phyloP scores from a whole-genome alignment of 2,888 invertebrate genomes.

The Chorisops tibialis region DNA sequence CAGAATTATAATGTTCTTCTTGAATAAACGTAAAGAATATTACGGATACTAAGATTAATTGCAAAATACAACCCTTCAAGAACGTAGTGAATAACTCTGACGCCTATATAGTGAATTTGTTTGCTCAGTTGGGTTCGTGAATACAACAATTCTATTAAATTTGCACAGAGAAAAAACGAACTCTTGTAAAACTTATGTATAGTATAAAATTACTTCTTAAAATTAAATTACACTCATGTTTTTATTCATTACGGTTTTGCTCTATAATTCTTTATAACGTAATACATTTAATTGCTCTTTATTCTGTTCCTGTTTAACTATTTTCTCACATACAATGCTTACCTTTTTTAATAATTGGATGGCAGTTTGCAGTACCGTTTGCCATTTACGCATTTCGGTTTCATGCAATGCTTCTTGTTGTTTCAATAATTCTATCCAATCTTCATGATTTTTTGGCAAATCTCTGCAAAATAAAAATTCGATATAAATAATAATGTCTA shows the following conservation, averaged over 20 bases:
- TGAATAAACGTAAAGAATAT: too few relatives aligned
- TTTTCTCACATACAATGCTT: constrained; percentile 51
- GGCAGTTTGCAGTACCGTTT: constrained; percentile 68
- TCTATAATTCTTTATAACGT: constrained; percentile 37
- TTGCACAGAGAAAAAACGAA: too few relatives aligned
- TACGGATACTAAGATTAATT: too few relatives aligned
- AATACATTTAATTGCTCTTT: constrained; percentile 45
- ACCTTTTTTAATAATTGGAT: constrained; percentile 72
- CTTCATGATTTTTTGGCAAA: constrained; percentile 71
- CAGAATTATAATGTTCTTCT: too few relatives aligned
- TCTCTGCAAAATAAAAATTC: constrained; percentile 54
- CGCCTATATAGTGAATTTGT: too few relatives aligned
- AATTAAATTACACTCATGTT: constrained; percentile 25
- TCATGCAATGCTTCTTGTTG: constrained; percentile 78
- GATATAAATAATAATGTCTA: neutral
- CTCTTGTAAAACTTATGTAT: too few relatives aligned
- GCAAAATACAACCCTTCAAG: too few relatives aligned
- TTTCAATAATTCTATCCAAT: constrained; percentile 76
- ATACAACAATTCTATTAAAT: too few relatives aligned
- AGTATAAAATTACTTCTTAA: constrained; percentile 18
- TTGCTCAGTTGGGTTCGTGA: too few relatives aligned
- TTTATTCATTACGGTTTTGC: neutral
- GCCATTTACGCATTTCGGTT: constrained; percentile 79
- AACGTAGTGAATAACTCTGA: too few relatives aligned
- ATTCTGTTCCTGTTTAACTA: constrained; percentile 45